Base-by-base conservation (phyloP, 2,113 vertebrate genomes). In the Jacana jacana region DNA sequence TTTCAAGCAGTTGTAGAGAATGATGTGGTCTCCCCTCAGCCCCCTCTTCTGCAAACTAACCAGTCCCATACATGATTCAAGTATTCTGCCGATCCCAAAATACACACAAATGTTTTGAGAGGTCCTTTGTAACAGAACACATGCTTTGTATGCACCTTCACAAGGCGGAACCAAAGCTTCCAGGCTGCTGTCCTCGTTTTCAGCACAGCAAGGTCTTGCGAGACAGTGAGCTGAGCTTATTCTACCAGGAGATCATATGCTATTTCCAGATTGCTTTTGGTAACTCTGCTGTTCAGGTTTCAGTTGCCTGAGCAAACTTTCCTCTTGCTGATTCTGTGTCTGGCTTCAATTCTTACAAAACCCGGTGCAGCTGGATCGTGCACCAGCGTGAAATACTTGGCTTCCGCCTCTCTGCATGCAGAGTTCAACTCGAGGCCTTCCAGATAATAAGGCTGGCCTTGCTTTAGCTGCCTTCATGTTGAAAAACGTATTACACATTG, bases 341-440 rank as follows among this genome's bases (percentile, higher is more conserved):
- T 89, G 91, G 68, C 81, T 81, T 49, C 24, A 17, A 1, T 69
- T 48, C 86, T 49, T 52, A 11, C 1, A 5, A 64, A 91, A 69
- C 25, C 12, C 0, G 1, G 64, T 39, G 61, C 64, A 3, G 22
- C 86, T 55, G 88, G 58, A 51, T 64, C 6, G 5, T 1, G 8
- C 57, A 17, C 27, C 64, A 16, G 85, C 2, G 2, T 11, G 72
- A 44, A 63, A 52, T 46, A 7, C 73, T 83, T 93, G 88, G 91
- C 93, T 72, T 19, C 58, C 8, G 68, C 33, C 17, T 48, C 48
- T 23, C 68, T 42, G 60, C 8, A 0, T 37, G 64, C 42, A 11
- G 81, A 46, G 95, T 71, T 95, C 91, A 89, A 30, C 7, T 10
- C 4, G 27, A 69, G 88, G 86, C 65, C 79, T 85, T 92, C 89